Evolutionary conservation across 1,140 invertebrate species (phyloP).

Genomic region (Onthophagus taurus): DNA sequence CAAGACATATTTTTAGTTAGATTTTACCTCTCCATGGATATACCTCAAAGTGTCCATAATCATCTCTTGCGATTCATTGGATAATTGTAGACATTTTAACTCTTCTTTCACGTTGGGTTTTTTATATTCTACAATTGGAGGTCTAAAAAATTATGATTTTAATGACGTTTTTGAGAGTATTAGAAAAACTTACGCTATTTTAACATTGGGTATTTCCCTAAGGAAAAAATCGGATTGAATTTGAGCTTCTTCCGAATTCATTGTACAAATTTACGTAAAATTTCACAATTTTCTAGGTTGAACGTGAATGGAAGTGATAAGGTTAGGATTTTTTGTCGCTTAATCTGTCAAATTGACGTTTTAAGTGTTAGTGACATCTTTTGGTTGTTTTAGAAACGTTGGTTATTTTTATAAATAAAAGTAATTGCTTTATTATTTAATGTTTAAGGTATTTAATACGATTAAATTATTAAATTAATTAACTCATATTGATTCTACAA

Average conservation of each 20-base stretch:
- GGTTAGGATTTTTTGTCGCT: too few relatives aligned
- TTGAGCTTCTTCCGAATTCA: constrained; percentile 30
- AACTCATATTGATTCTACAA: too few relatives aligned
- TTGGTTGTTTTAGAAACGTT: too few relatives aligned
- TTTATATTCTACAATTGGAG: constrained; percentile 26
- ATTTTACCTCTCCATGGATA: constrained; percentile 52
- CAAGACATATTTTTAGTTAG: neutral
- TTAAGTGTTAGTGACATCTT: too few relatives aligned
- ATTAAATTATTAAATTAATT: too few relatives aligned
- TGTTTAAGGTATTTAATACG: too few relatives aligned
- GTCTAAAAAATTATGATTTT: constrained; percentile 17
- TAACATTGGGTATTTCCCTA: constrained; percentile 28
- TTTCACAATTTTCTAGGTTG: constrained; percentile 3
- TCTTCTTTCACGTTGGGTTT: constrained; percentile 53
- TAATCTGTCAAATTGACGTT: too few relatives aligned
- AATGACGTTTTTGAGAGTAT: constrained; percentile 2
- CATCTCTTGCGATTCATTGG: constrained; percentile 53
- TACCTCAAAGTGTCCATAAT: constrained; percentile 59
- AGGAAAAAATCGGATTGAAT: constrained; percentile 32
- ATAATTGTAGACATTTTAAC: constrained; percentile 56
- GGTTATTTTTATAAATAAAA: too few relatives aligned
- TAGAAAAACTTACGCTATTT: constrained; percentile 27
- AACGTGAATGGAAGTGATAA: too few relatives aligned
- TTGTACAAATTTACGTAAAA: constrained; percentile 14
- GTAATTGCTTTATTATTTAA: too few relatives aligned